Conservation (phyloP, 2,113 vertebrate genomes). For the Manacus vitellinus region DNA sequence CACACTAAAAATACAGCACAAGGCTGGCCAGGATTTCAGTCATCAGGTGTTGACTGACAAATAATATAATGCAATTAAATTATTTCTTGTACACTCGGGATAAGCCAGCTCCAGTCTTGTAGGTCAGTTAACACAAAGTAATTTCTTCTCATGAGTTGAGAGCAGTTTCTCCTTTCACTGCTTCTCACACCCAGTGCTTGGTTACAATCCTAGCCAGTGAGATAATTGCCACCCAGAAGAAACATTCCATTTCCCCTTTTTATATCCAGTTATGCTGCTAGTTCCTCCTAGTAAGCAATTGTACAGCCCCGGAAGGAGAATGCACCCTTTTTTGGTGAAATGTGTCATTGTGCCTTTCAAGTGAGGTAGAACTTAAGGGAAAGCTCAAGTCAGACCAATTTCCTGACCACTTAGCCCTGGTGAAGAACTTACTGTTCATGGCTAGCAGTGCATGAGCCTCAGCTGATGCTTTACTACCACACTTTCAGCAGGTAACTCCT, state of each 20-base stretch:
- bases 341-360: not conserved
- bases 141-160: conserved; percentile 3
- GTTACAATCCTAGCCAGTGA: conserved; percentile 68
- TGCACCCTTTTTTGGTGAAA: conserved; percentile 17
- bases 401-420: not conserved
- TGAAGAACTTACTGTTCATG: not conserved
- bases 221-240: conserved; percentile 58
- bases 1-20: not conserved
- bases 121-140: conserved; percentile 16
- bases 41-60: not conserved
- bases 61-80: not conserved
- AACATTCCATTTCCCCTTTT: conserved; percentile 66
- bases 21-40: not conserved
- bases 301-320: conserved; percentile 21
- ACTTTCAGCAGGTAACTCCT: not conserved
- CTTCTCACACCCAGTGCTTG: conserved; percentile 45
- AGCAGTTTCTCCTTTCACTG: conserved; percentile 35
- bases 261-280: conserved; percentile 57
- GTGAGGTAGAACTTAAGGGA: conserved; percentile 9
- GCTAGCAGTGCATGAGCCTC: not conserved
- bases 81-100: not conserved
- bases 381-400: not conserved
- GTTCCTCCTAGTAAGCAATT: conserved; percentile 43
- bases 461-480: not conserved
- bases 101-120: not conserved